These are phyloP conservation scores for Sprattus sprattus DNA, from an alignment of 2,113 vertebrate species.

Conservation along the genomic window DNA sequence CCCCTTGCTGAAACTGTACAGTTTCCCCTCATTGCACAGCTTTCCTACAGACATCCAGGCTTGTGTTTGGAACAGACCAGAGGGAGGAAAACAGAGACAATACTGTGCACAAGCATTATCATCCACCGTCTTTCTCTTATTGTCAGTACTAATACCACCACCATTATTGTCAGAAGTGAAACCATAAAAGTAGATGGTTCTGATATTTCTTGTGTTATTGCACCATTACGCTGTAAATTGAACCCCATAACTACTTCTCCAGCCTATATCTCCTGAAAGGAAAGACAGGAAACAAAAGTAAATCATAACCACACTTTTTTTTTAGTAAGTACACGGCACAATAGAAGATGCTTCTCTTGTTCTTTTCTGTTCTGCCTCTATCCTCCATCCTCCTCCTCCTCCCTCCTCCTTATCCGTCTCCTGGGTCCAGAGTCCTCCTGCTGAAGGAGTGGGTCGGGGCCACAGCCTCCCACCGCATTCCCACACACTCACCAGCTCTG, in stretches of 20 bases:
- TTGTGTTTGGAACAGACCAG: background rate
- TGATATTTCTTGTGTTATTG: background rate
- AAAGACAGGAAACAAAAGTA: background rate
- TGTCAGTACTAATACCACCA: background rate
- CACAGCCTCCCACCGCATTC: background rate
- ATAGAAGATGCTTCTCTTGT: background rate
- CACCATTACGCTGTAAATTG: background rate
- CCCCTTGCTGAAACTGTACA: background rate
- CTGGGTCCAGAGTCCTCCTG: background rate
- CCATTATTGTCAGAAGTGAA: background rate
- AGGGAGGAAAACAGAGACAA: background rate
- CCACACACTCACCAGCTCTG: background rate
- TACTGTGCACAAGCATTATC: background rate
- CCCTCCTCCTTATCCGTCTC: background rate
- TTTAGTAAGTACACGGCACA: background rate
- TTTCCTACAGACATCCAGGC: background rate
- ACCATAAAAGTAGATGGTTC: background rate
- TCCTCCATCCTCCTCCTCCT: background rate
- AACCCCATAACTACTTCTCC: background rate
- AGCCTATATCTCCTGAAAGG: background rate
- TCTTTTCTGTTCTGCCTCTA: background rate
- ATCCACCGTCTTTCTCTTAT: background rate
- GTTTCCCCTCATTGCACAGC: background rate
- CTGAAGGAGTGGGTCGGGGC: background rate
- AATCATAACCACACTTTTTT: background rate